Evolutionary conservation across 2,113 vertebrate species (phyloP).

Genomic region (Arothron firmamentum): DNA sequence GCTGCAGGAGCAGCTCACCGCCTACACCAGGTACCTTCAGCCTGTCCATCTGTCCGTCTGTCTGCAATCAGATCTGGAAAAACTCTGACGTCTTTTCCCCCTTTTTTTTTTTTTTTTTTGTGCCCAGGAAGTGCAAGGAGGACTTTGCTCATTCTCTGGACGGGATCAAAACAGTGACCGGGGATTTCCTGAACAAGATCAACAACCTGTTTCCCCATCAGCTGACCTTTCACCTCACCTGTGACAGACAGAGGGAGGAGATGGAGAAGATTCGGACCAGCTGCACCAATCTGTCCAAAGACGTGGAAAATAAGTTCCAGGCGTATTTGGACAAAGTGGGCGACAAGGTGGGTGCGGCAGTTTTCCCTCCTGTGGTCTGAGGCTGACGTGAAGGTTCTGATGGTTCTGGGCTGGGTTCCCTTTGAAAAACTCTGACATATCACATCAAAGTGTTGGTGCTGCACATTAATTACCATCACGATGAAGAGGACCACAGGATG

Average conservation of each 20-base stretch:
- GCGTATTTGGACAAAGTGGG: constrained; percentile 63
- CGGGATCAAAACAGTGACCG: constrained; percentile 71
- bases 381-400: too few relatives aligned
- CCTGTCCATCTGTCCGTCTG: not conserved
- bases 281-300: constrained; percentile 68
- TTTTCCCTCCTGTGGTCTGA: too few relatives aligned
- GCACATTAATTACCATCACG: too few relatives aligned
- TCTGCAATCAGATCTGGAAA: not conserved
- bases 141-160: constrained; percentile 70
- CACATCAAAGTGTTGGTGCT: too few relatives aligned
- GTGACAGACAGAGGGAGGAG: constrained; percentile 64
- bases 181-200: constrained; percentile 67
- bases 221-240: constrained; percentile 75
- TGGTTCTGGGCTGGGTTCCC: too few relatives aligned
- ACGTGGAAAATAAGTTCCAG: constrained; percentile 71
- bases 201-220: constrained; percentile 67
- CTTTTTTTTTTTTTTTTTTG: not conserved
- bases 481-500: too few relatives aligned
- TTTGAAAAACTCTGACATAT: too few relatives aligned
- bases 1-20: constrained; percentile 54
- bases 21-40: constrained; percentile 54
- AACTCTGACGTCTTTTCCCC: not conserved
- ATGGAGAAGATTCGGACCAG: constrained; percentile 59
- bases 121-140: constrained; percentile 71
- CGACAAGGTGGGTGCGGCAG: constrained; percentile 40